Base-by-base conservation (phyloP, 2,888 invertebrate genomes). In the Drosophila histrio region DNA sequence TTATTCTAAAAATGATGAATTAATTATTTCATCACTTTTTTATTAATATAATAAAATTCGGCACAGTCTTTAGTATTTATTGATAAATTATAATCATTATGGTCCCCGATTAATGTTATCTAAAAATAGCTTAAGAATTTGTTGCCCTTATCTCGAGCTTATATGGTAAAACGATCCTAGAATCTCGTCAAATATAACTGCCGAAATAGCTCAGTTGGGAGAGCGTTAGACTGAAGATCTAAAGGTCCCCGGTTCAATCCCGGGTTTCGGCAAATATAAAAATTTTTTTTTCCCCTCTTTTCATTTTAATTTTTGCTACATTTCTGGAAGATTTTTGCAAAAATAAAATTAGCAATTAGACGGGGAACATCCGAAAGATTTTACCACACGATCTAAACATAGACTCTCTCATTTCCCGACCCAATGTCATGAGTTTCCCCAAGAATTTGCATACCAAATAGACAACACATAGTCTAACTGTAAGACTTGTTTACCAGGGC, bases 171-270 rank as follows among this genome's bases (percentile, higher is more conserved):
- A 19, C 0, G 9, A 38, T 1, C 38, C 1, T 38, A 19, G 17
- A 38, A 38, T 26, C 2, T 1, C 2, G 2, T 0, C 1, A 5
- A 6, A 22, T 15, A 34, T 34, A 59, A 1, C 38, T 61, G 94
- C 95, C 95, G 95, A 95, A 95, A 95, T 95, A 95, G 95, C 95
- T 95, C 95, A 95, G 95, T 95, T 95, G 94, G 94, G 94, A 95
- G 95, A 95, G 95, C 94, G 94, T 95, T 94, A 94, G 94, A 95
- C 94, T 94, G 94, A 94, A 94, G 94, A 94, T 94, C 94, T 94
- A 94, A 94, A 94, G 93, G 94, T 94, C 94, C 94, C 94, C 93
- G 94, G 94, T 94, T 94, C 94, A 92, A 94, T 94, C 94, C 94
- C 76, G 78, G 78, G 74, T 76, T 76, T 76, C 76, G 76, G 76